A percentile compares a stretch with the other conserved stretches of the same genome.
Conservation (phyloP, 2,113 vertebrate species). For the Myanophis thanlyinensis region DNA sequence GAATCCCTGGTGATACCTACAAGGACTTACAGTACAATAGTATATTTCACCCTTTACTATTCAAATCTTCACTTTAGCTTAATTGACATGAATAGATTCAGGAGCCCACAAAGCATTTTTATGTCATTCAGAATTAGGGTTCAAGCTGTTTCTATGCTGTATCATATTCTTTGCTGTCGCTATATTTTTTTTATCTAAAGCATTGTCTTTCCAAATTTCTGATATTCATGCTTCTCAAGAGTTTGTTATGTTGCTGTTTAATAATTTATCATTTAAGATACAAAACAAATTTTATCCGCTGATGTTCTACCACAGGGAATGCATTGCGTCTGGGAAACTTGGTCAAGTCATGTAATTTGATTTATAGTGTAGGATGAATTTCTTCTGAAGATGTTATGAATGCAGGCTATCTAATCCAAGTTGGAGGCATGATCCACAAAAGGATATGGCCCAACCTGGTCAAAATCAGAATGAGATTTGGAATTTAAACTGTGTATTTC, state of each 20-base stretch:
- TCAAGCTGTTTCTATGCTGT: background rate
- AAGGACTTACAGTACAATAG: constrained; percentile 2
- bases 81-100: background rate
- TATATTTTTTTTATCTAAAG: constrained; percentile 6
- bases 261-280: background rate
- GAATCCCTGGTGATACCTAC: background rate
- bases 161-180: background rate
- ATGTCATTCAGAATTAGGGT: background rate
- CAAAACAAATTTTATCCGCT: background rate
- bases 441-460: background rate
- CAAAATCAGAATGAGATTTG: background rate
- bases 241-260: background rate
- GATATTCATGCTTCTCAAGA: background rate
- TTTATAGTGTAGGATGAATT: background rate
- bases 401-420: background rate
- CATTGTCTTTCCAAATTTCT: constrained; percentile 9
- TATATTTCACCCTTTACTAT: background rate
- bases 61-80: constrained; percentile 13
- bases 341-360: background rate
- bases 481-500: background rate
- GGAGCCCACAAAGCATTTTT: background rate
- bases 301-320: background rate
- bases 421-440: background rate
- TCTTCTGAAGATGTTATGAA: background rate
- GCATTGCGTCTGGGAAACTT: background rate